These are phyloP conservation scores for Athalia rosae DNA, from an alignment of 2,888 invertebrate genomes.

Conservation along the genomic window DNA sequence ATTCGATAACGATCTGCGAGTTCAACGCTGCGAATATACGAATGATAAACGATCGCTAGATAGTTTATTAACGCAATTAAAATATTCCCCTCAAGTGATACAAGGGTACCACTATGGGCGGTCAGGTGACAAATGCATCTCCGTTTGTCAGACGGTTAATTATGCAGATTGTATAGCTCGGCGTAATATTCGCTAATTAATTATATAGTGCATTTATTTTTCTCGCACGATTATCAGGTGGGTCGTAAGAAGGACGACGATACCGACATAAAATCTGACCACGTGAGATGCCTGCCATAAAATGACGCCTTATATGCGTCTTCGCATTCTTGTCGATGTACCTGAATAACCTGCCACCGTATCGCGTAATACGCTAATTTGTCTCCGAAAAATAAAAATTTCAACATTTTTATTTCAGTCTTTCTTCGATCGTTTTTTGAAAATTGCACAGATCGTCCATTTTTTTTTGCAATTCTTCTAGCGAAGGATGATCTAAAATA, in stretches of 20 bases:
- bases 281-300: background rate
- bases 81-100: constrained; percentile 54
- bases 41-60: constrained; percentile 25
- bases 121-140: constrained; percentile 61
- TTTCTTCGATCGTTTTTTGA: too few relatives aligned
- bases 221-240: constrained; percentile 50
- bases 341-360: too few relatives aligned
- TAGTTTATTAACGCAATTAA: constrained; percentile 55
- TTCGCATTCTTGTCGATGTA: background rate
- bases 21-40: background rate
- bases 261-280: background rate
- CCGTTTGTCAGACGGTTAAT: constrained; percentile 60
- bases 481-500: background rate
- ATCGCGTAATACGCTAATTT: too few relatives aligned
- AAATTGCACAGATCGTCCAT: too few relatives aligned
- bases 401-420: too few relatives aligned
- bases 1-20: constrained; percentile 28
- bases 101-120: constrained; percentile 48
- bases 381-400: too few relatives aligned
- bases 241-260: constrained; percentile 62
- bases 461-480: too few relatives aligned
- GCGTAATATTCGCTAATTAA: constrained; percentile 67
- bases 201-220: constrained; percentile 62
- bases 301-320: background rate
- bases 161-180: constrained; percentile 65